Conservation (phyloP, 2,113 vertebrate genomes). For the Stegastes partitus region DNA sequence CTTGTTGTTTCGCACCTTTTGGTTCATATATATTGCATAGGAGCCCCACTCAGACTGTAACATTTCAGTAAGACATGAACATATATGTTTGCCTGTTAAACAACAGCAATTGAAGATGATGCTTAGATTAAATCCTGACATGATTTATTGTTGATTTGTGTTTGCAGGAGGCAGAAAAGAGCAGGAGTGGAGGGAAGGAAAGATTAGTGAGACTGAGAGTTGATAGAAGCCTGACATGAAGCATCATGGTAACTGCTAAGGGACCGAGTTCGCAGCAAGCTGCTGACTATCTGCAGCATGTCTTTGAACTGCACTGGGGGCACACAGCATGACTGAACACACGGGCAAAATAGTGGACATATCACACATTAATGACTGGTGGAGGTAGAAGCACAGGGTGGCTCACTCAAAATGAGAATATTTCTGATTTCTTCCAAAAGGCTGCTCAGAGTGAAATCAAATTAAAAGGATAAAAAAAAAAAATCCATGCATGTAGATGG, state of each 20-base stretch:
- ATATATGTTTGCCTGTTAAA: no score
- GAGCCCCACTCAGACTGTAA: no score
- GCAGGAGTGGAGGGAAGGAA: neutral
- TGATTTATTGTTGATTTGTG: constrained; percentile 3
- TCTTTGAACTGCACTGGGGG: constrained; percentile 22
- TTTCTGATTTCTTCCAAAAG: no score
- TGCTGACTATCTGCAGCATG: constrained; percentile 3
- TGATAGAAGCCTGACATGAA: constrained; percentile 33
- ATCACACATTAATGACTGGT: neutral
- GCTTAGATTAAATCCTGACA: neutral
- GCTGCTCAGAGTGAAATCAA: no score
- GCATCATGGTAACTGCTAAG: constrained; percentile 28
- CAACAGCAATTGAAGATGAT: neutral
- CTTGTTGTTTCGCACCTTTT: no score
- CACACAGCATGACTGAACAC: neutral
- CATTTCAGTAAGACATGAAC: no score
- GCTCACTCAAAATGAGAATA: no score
- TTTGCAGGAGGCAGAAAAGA: neutral
- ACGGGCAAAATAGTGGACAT: neutral
- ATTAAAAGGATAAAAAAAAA: no score
- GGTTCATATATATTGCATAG: no score
- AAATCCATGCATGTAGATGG: no score
- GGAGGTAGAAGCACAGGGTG: neutral
- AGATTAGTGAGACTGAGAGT: constrained; percentile 1
- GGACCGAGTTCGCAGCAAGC: constrained; percentile 7